Conservation (phyloP, 2,888 invertebrate species). For the Sussaba pulchella region DNA sequence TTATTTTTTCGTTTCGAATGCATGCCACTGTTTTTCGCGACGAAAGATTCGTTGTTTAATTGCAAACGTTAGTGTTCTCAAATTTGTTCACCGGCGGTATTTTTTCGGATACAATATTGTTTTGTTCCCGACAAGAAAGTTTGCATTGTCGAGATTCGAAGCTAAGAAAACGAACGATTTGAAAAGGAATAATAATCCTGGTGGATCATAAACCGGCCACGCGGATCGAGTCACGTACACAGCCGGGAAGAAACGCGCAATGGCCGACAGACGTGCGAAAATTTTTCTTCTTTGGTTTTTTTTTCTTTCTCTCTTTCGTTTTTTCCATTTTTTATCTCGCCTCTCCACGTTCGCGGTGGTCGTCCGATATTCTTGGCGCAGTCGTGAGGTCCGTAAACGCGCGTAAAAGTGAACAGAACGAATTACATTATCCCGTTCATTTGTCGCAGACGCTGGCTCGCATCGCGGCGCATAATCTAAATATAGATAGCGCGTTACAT, state of each 20-base stretch:
- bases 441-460: slow-evolving; percentile 22
- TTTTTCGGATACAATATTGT: neutral
- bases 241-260: neutral
- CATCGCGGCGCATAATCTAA: slow-evolving; percentile 64
- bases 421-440: slow-evolving; percentile 13
- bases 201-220: slow-evolving; percentile 16
- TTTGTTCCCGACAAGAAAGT: neutral
- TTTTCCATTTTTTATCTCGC: neutral
- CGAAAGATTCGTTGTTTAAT: too few relatives aligned
- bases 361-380: neutral
- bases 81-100: neutral
- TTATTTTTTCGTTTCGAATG: too few relatives aligned
- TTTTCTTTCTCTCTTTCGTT: slow-evolving; percentile 15
- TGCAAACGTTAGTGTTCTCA: neutral
- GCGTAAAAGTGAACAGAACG: neutral
- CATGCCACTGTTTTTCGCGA: too few relatives aligned
- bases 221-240: slow-evolving; percentile 59
- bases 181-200: neutral
- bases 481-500: slow-evolving; percentile 59
- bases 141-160: neutral
- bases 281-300: neutral
- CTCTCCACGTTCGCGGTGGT: slow-evolving; percentile 5
- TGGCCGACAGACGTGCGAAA: neutral
- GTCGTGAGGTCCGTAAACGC: neutral
- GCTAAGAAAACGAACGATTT: neutral